Evolutionary conservation across 2,797 vertebrate genomes (phyloP).

Genomic region (Sebastes cheni): DNA sequence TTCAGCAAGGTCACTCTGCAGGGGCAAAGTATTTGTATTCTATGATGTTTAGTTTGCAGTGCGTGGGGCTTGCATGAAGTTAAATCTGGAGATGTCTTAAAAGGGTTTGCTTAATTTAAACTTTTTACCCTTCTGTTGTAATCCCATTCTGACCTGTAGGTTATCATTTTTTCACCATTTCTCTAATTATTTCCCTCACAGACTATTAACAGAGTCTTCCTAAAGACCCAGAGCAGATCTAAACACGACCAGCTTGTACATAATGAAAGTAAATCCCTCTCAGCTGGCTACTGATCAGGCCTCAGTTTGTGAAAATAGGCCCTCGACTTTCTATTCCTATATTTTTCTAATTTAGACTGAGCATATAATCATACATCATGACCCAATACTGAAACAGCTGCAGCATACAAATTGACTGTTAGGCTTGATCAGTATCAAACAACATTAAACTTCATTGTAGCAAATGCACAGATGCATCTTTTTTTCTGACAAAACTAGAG

Average conservation of each 20-base stretch:
- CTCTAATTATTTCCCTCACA: not conserved
- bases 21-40: not conserved
- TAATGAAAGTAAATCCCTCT: not conserved
- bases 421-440: not conserved
- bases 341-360: slow-evolving; percentile 27
- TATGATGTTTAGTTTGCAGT: not conserved
- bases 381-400: not conserved
- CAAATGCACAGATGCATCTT: not conserved
- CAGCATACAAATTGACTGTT: not conserved
- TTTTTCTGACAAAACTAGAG: not conserved
- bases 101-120: not conserved
- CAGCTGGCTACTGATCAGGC: slow-evolving; percentile 2
- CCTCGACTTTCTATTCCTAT: slow-evolving; percentile 11
- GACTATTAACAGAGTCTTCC: not conserved
- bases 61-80: not conserved
- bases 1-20: not conserved
- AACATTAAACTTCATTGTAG: not conserved
- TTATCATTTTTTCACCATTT: not conserved
- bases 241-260: not conserved
- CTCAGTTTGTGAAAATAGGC: slow-evolving; percentile 21
- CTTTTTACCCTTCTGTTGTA: not conserved
- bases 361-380: slow-evolving; percentile 14
- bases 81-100: not conserved
- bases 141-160: not conserved
- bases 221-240: not conserved